phyloP scores from a whole-genome alignment of 2,113 vertebrate species.

The Embiotoca jacksoni region DNA sequence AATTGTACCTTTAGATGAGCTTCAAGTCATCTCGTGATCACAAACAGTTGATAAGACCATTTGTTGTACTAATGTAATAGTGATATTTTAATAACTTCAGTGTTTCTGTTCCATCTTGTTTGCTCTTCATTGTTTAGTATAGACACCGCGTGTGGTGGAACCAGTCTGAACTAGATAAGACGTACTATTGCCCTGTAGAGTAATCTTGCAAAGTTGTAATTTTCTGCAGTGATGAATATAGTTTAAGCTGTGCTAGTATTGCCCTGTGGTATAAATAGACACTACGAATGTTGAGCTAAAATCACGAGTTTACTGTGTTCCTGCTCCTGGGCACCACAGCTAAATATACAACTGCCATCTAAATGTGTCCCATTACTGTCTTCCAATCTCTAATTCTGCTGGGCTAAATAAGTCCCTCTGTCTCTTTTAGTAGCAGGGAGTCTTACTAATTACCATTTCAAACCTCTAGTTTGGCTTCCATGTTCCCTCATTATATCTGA shows the following conservation, averaged over 20 bases:
- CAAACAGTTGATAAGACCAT: not conserved
- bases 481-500: slow-evolving; percentile 75
- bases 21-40: slow-evolving; percentile 21
- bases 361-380: slow-evolving; percentile 64
- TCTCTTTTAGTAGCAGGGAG: slow-evolving; percentile 60
- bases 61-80: not conserved
- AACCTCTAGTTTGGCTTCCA: slow-evolving; percentile 71
- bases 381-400: slow-evolving; percentile 69
- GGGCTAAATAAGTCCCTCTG: slow-evolving; percentile 67
- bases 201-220: slow-evolving; percentile 10
- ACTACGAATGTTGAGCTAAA: slow-evolving; percentile 33
- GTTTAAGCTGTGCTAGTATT: slow-evolving; percentile 1
- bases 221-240: slow-evolving; percentile 21
- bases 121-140: slow-evolving; percentile 1
- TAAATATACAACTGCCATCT: slow-evolving; percentile 67
- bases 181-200: slow-evolving; percentile 7
- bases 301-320: slow-evolving; percentile 33
- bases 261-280: slow-evolving; percentile 42
- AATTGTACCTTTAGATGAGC: slow-evolving; percentile 5
- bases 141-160: not conserved
- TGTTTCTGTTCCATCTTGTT: not conserved
- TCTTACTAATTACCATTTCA: slow-evolving; percentile 78
- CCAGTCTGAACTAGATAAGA: not conserved
- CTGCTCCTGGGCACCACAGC: slow-evolving; percentile 43
- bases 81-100: not conserved